Conservation (phyloP, 2,797 vertebrate genomes). For the Psittacula derbiana region DNA sequence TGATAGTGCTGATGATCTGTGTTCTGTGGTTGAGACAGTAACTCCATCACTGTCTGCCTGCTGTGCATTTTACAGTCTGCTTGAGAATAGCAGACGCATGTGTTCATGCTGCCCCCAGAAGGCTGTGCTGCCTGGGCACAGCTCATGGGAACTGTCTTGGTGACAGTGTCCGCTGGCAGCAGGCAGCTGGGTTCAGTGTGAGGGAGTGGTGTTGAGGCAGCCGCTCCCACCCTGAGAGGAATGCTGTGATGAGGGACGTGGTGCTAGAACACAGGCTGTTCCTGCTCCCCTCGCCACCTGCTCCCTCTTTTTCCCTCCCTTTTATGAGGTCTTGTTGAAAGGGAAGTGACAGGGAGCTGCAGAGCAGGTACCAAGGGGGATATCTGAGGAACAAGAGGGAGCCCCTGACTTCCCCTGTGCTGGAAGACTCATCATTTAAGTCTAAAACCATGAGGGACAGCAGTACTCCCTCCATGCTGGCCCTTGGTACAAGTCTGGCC, state of each 20-base stretch:
- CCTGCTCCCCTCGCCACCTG: accelerated
- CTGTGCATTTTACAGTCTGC: accelerated
- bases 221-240: accelerated
- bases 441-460: accelerated
- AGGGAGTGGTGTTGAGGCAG: accelerated
- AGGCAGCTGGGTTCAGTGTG: accelerated
- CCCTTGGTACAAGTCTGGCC: not conserved
- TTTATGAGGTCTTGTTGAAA: not conserved
- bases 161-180: too few species aligned
- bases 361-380: not conserved
- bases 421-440: accelerated
- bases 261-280: too few species aligned
- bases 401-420: too few species aligned
- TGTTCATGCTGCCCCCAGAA: not conserved
- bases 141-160: accelerated
- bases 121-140: not conserved
- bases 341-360: accelerated
- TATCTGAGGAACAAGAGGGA: not conserved
- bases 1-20: accelerated
- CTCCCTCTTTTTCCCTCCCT: not conserved
- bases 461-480: too few species aligned
- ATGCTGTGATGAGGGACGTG: accelerated
- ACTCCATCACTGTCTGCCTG: not conserved
- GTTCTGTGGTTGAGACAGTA: accelerated
- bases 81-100: accelerated